Conservation (phyloP, 1,140 invertebrate species). For the Campodea augens region DNA sequence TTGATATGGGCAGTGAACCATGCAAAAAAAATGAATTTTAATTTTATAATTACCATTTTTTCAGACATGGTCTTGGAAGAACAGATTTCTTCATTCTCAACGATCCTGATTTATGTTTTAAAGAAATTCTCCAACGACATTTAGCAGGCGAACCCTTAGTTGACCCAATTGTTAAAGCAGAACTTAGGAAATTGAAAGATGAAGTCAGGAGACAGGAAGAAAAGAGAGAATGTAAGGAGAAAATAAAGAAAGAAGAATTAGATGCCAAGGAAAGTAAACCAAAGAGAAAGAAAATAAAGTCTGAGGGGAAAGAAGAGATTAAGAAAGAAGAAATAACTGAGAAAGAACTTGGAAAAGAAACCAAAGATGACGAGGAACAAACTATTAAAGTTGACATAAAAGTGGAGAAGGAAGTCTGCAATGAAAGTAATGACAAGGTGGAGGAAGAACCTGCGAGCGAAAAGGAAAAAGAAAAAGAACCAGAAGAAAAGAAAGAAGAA, state of each 20-base stretch:
- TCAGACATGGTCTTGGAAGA: slow-evolving; percentile 74
- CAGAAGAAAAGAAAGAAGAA: slow-evolving; percentile 9
- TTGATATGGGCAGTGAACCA: too few species aligned
- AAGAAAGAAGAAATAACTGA: slow-evolving; percentile 14
- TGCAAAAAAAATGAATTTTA: not conserved
- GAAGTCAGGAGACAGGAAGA: slow-evolving; percentile 4
- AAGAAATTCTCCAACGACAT: slow-evolving; percentile 44
- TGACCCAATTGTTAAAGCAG: slow-evolving; percentile 7
- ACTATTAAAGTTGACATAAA: slow-evolving; percentile 14
- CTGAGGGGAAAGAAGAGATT: slow-evolving; percentile 30
- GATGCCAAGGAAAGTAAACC: slow-evolving; percentile 20
- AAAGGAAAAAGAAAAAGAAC: slow-evolving; percentile 11
- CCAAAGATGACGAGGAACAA: slow-evolving; percentile 11
- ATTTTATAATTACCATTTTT: slow-evolving; percentile 18
- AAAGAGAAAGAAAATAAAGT: slow-evolving; percentile 43
- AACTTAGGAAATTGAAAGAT: slow-evolving; percentile 3
- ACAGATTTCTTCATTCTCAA: slow-evolving; percentile 84
- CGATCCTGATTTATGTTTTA: slow-evolving; percentile 80
- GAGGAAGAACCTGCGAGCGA: slow-evolving; percentile 7
- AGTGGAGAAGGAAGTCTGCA: slow-evolving; percentile 11
- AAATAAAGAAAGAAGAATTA: slow-evolving; percentile 13
- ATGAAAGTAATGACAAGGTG: slow-evolving; percentile 11
- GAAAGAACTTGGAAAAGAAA: slow-evolving; percentile 12
- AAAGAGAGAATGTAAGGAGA: slow-evolving; percentile 12
- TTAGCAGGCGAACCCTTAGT: slow-evolving; percentile 26